Percentiles rank a stretch among this genome's conserved stretches.
Evolutionary conservation across 2,113 vertebrate genomes (phyloP).

Genomic region (Ictidomys tridecemlineatus): DNA sequence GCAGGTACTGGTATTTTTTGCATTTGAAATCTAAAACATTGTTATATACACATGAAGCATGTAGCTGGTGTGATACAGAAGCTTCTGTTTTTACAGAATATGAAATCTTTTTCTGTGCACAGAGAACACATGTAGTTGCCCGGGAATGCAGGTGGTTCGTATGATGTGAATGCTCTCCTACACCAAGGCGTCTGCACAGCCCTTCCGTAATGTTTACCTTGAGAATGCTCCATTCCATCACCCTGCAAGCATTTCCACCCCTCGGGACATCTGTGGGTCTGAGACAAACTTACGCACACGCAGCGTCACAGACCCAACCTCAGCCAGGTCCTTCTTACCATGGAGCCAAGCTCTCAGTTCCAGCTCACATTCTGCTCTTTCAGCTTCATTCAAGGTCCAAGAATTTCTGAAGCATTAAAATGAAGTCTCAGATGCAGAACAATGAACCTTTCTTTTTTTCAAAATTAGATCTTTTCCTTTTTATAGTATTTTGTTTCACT

Average conservation of each 20-base stretch:
- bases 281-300: accelerated
- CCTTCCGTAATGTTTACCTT: not conserved
- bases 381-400: not conserved
- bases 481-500: not conserved
- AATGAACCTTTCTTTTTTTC: not conserved
- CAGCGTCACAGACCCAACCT: accelerated
- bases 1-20: not conserved
- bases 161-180: accelerated
- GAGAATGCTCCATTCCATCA: accelerated
- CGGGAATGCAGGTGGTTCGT: accelerated
- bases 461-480: not conserved
- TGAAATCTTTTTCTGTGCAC: too few relatives aligned
- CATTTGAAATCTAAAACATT: not conserved
- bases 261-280: too few relatives aligned
- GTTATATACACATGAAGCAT: not conserved
- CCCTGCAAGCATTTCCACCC: too few relatives aligned
- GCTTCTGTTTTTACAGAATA: not conserved
- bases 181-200: not conserved
- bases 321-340: not conserved
- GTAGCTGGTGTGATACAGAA: too few relatives aligned
- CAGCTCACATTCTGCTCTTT: not conserved
- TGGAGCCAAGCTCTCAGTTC: not conserved
- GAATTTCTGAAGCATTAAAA: not conserved
- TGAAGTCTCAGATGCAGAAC: not conserved
- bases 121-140: too few relatives aligned